phyloP scores from a whole-genome alignment of 2,797 vertebrate genomes.

The Pseudomugil tenellus region DNA sequence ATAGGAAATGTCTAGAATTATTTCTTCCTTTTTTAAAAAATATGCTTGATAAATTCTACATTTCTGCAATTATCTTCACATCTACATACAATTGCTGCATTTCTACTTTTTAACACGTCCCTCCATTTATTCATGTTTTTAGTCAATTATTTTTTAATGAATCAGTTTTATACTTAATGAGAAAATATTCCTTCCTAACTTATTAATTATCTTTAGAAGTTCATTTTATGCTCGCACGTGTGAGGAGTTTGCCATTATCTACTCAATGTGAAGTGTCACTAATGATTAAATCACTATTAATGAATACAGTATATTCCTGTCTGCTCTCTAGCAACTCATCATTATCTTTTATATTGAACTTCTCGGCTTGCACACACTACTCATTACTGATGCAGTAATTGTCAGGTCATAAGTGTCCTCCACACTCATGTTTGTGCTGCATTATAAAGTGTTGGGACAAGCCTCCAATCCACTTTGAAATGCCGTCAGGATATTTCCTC shows the following conservation, averaged over 20 bases:
- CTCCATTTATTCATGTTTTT: not conserved
- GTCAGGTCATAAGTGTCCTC: constrained; percentile 5
- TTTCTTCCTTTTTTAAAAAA: no score
- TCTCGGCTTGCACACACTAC: constrained; percentile 3
- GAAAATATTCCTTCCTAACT: not conserved
- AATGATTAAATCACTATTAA: constrained; percentile 15
- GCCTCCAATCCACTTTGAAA: not conserved
- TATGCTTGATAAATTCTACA: no score
- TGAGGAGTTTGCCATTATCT: not conserved
- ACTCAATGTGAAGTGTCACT: not conserved
- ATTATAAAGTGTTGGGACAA: constrained; percentile 16
- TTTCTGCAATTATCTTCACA: not conserved
- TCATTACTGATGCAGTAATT: constrained; percentile 30
- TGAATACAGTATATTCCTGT: not conserved
- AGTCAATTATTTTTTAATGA: not conserved
- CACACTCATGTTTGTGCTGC: constrained; percentile 3
- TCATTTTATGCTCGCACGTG: not conserved
- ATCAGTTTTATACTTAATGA: not conserved
- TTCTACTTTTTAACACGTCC: not conserved
- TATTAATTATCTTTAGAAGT: not conserved
- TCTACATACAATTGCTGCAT: not conserved
- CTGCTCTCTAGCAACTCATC: constrained; percentile 15
- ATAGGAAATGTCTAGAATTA: no score
- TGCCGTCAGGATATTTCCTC: constrained; percentile 6
- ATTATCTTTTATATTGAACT: constrained; percentile 4